Conservation (phyloP, 1,140 invertebrate species). For the Colletes gigas region DNA sequence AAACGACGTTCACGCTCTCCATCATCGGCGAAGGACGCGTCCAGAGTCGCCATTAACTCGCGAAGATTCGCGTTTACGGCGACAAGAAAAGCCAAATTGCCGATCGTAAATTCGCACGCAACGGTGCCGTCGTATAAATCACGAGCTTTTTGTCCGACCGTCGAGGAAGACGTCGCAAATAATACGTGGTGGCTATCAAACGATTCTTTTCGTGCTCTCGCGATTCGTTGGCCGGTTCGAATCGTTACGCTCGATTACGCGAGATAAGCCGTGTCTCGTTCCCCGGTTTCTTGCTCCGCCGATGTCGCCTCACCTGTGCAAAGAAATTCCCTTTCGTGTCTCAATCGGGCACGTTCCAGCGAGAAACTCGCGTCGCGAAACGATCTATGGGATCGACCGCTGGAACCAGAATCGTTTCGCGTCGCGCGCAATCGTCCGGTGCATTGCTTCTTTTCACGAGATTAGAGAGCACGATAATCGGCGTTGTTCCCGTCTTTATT, state of each 20-base stretch:
- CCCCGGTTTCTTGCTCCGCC: neutral
- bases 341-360: neutral
- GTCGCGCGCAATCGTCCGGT: neutral
- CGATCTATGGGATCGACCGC: neutral
- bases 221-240: neutral
- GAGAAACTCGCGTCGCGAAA: neutral
- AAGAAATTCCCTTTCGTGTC: neutral
- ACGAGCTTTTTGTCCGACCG: neutral
- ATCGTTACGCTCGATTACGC: neutral
- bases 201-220: neutral
- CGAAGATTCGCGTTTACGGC: neutral
- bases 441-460: neutral
- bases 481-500: neutral
- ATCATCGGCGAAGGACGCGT: neutral
- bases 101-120: neutral
- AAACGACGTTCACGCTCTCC: neutral
- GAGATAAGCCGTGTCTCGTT: constrained; percentile 8
- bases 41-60: neutral
- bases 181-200: neutral
- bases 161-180: neutral
- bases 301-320: constrained; percentile 19
- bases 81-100: neutral
- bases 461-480: constrained; percentile 18
- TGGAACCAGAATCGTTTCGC: neutral
- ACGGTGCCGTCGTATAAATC: neutral